Conservation (phyloP, 2,113 vertebrate species). For the Leptosomus discolor region DNA sequence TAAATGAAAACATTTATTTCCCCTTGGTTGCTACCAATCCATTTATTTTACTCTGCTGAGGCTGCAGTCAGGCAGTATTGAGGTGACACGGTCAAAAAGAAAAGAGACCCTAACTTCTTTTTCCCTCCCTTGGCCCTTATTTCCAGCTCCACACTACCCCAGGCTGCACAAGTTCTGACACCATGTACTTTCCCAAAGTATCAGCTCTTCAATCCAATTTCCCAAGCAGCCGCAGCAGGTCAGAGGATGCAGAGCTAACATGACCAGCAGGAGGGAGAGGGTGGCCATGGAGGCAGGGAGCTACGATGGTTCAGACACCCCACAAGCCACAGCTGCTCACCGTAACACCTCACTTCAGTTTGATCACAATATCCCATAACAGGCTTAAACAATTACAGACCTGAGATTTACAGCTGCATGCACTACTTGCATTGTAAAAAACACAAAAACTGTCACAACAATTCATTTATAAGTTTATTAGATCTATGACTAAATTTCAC, state of each 20-base stretch:
- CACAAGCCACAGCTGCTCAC: not conserved
- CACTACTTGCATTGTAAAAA: not conserved
- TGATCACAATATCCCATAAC: not conserved
- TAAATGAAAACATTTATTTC: not conserved
- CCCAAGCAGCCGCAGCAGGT: not conserved
- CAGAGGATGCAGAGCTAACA: not conserved
- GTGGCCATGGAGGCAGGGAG: not conserved
- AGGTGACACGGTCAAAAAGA: not conserved
- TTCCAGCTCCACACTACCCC: not conserved
- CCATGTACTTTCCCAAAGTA: not conserved
- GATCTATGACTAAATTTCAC: not conserved
- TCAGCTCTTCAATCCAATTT: not conserved
- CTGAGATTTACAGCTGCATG: not conserved
- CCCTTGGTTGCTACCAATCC: not conserved
- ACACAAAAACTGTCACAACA: not conserved
- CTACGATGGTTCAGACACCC: not conserved
- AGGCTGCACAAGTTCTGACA: not conserved
- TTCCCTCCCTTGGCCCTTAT: not conserved
- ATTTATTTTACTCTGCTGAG: not conserved
- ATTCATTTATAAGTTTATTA: not conserved
- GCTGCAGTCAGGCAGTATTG: not conserved
- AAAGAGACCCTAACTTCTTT: not conserved
- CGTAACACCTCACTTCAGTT: rapidly evolving
- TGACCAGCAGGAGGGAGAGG: not conserved
- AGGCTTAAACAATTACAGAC: not conserved